Evolutionary conservation across 2,797 vertebrate genomes (phyloP).

Genomic region (Mormyrops boulengeri): DNA sequence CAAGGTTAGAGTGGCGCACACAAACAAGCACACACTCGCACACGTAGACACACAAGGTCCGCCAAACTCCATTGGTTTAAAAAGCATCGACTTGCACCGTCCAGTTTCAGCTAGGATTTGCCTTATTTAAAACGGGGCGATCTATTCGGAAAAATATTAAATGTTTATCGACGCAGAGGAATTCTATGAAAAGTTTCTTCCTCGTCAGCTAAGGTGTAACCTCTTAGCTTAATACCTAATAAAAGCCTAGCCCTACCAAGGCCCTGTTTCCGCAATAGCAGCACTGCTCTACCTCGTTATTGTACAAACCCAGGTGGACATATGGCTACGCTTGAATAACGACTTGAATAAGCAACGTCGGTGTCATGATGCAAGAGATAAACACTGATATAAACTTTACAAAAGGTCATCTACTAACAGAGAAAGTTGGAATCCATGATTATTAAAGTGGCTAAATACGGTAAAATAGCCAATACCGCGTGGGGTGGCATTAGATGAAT

Average conservation of each 20-base stretch:
- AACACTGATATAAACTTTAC: neutral
- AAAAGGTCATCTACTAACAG: neutral
- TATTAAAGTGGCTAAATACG: neutral
- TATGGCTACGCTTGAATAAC: neutral
- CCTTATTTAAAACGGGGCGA: neutral
- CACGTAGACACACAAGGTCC: neutral
- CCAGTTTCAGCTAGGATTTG: neutral
- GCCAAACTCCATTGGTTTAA: neutral
- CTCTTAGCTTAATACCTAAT: neutral
- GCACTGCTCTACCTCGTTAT: neutral
- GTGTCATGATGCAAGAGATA: neutral
- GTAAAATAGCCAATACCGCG: neutral
- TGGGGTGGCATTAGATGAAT: neutral
- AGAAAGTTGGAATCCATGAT: neutral
- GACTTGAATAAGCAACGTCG: neutral
- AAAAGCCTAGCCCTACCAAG: neutral
- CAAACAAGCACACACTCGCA: neutral
- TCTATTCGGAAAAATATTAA: neutral
- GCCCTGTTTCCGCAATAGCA: neutral
- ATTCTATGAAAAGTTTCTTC: neutral
- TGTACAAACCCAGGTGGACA: neutral
- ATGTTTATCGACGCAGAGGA: neutral
- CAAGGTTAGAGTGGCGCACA: neutral
- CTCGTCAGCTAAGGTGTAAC: neutral
- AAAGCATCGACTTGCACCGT: neutral